Evolutionary conservation across 2,113 vertebrate species (phyloP).

Genomic region (Genyomyrus donnyi): DNA sequence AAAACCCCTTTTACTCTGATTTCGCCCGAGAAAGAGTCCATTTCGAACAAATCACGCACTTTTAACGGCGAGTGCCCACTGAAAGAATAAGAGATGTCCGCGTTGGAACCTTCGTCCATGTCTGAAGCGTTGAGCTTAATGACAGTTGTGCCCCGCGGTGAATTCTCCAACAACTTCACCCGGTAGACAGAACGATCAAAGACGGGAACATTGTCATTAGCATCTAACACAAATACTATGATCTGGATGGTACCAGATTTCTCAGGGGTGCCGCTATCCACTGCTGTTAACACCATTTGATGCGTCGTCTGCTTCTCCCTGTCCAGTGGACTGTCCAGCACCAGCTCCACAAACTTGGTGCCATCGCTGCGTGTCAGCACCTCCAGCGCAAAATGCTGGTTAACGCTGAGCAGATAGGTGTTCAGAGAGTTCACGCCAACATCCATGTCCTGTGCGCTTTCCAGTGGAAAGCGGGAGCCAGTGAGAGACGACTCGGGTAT

Average conservation of each 20-base stretch:
- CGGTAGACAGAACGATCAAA: conserved; percentile 58
- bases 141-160: conserved; percentile 53
- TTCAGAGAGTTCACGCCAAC: conserved; percentile 28
- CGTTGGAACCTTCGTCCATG: conserved; percentile 57
- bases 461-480: conserved; percentile 32
- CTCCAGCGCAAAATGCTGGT: conserved; percentile 37
- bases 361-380: neutral
- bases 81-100: conserved; percentile 57
- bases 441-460: neutral
- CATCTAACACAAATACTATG: neutral
- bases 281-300: neutral
- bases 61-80: conserved; percentile 56
- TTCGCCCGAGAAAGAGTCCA: conserved; percentile 57
- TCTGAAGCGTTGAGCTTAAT: conserved; percentile 59
- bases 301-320: neutral
- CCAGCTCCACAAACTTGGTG: neutral
- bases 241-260: neutral
- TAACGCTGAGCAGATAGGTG: conserved; percentile 55
- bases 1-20: conserved; percentile 60
- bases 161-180: conserved; percentile 53
- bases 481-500: conserved; percentile 54
- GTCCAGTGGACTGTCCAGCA: neutral
- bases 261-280: neutral
- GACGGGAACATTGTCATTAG: neutral
- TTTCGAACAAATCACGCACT: conserved; percentile 58